Conservation (phyloP, 2,113 vertebrate genomes). For the Martes martes region DNA sequence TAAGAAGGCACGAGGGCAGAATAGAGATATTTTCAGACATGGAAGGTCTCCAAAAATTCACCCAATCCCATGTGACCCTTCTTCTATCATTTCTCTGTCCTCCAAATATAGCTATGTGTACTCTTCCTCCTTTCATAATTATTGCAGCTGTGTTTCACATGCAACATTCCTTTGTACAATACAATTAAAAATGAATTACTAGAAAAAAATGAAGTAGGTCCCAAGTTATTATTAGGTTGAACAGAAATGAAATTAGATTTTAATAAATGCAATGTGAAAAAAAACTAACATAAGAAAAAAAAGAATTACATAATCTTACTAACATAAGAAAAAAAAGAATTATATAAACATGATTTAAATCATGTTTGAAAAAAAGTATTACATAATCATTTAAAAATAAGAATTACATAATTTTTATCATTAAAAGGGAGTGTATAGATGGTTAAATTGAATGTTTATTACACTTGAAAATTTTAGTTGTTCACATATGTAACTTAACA, state of each 20-base stretch:
- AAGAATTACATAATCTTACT: background rate
- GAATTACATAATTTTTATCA: background rate
- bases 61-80: background rate
- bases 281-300: background rate
- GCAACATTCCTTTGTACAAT: background rate
- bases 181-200: background rate
- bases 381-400: background rate
- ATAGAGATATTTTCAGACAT: background rate
- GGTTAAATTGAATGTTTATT: background rate
- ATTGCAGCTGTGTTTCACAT: background rate
- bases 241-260: background rate
- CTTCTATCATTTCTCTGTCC: accelerated
- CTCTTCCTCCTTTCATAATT: background rate
- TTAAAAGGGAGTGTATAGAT: background rate
- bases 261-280: background rate
- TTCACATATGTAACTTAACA: background rate
- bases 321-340: background rate
- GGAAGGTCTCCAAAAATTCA: background rate
- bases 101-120: background rate
- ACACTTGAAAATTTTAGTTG: background rate
- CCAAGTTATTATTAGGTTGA: background rate
- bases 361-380: background rate
- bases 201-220: background rate
- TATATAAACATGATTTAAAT: background rate
- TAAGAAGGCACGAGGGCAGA: background rate